Evolutionary conservation across 1,140 invertebrate genomes (phyloP).

Genomic region (Carcinoscorpius rotundicauda): DNA sequence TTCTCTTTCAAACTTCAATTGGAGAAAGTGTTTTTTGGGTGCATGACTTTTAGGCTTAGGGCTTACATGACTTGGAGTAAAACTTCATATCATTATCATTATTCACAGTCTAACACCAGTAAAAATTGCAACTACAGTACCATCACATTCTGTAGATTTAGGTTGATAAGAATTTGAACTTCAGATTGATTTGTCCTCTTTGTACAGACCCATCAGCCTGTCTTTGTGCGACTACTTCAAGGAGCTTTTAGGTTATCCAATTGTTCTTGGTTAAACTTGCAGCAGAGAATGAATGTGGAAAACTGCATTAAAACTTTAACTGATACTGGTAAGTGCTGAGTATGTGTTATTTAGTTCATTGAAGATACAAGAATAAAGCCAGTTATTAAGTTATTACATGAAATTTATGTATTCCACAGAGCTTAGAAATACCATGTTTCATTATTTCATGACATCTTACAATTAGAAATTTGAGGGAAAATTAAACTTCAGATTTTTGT

Average conservation of each 20-base stretch:
- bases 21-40: too few species aligned
- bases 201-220: slow-evolving; percentile 74
- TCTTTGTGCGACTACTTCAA: slow-evolving; percentile 87
- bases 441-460: too few species aligned
- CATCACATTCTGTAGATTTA: too few species aligned
- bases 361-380: not conserved
- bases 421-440: too few species aligned
- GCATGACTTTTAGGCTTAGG: too few species aligned
- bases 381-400: not conserved
- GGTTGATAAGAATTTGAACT: slow-evolving; percentile 2
- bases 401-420: too few species aligned
- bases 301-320: slow-evolving; percentile 87
- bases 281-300: slow-evolving; percentile 82
- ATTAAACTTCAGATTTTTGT: too few species aligned
- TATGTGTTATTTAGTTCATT: not conserved
- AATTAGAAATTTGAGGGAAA: not conserved
- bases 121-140: too few species aligned
- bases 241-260: slow-evolving; percentile 82
- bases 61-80: too few species aligned
- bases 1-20: too few species aligned
- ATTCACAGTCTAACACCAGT: too few species aligned
- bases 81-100: too few species aligned
- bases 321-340: slow-evolving; percentile 58
- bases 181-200: not conserved
- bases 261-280: slow-evolving; percentile 70